phyloP scores from a whole-genome alignment of 2,113 vertebrate species.

The Columba livia region DNA sequence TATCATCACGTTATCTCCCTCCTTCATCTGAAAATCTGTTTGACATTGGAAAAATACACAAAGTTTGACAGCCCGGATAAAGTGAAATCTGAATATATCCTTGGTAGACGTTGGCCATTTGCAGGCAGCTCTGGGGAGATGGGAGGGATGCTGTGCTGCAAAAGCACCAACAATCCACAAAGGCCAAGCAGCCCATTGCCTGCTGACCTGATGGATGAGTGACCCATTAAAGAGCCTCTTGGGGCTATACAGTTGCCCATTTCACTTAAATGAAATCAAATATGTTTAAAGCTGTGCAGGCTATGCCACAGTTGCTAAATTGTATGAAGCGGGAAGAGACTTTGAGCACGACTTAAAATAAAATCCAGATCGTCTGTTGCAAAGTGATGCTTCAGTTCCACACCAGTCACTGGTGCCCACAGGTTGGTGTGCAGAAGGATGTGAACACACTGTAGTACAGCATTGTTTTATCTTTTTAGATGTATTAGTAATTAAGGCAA shows the following conservation, averaged over 20 bases:
- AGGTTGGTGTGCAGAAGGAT: not conserved
- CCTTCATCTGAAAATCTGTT: conserved; percentile 52
- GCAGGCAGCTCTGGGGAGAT: not conserved
- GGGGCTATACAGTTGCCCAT: conserved; percentile 30
- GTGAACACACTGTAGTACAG: accelerated
- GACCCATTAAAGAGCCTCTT: conserved; percentile 28
- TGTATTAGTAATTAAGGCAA: not conserved
- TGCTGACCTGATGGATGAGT: conserved; percentile 27
- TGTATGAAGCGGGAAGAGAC: not conserved
- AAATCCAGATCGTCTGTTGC: not conserved
- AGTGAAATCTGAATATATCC: conserved; percentile 35
- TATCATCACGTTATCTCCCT: conserved; percentile 42
- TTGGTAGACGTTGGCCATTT: not conserved
- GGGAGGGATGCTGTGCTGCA: not conserved
- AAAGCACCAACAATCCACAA: conserved; percentile 39
- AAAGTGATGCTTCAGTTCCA: not conserved
- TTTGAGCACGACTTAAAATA: not conserved
- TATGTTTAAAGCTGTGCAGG: not conserved
- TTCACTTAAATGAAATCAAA: conserved; percentile 55
- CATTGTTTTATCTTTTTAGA: not conserved
- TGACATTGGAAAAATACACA: conserved; percentile 67
- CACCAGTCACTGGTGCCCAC: not conserved
- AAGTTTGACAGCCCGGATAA: conserved; percentile 33
- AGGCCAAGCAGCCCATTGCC: not conserved
- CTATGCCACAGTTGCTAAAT: not conserved